Evolutionary conservation across 2,888 invertebrate species (phyloP).

Genomic region (Magallana nippona): DNA sequence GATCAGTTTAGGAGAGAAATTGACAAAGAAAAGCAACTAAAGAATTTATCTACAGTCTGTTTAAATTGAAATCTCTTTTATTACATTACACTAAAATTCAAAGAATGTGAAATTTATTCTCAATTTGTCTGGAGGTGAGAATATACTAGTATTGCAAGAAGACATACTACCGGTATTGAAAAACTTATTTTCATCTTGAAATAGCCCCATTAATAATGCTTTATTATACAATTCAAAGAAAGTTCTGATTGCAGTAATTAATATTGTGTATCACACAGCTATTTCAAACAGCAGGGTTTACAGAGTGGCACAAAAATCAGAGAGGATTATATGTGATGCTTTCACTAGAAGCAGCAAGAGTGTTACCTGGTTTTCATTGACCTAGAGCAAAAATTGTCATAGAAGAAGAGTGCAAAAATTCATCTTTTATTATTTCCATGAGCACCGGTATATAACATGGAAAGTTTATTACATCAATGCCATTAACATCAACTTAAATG

Average conservation of each 20-base stretch:
- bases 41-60: no score
- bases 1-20: neutral
- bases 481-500: no score
- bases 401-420: no score
- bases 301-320: neutral
- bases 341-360: neutral
- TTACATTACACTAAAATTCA: no score
- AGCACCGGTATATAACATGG: no score
- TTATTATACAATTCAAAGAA: neutral
- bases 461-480: no score
- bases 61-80: no score
- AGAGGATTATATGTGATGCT: neutral
- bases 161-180: no score
- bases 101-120: no score
- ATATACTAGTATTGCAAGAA: no score
- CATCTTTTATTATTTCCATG: no score
- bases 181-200: neutral
- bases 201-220: conserved; percentile 14
- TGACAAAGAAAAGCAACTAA: neutral
- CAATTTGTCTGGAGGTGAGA: no score
- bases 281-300: neutral
- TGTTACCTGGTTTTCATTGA: conserved; percentile 31
- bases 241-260: neutral
- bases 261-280: neutral
- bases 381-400: conserved; percentile 16